Base-by-base conservation (phyloP, 1,140 invertebrate species). In the Vanessa tameamea region DNA sequence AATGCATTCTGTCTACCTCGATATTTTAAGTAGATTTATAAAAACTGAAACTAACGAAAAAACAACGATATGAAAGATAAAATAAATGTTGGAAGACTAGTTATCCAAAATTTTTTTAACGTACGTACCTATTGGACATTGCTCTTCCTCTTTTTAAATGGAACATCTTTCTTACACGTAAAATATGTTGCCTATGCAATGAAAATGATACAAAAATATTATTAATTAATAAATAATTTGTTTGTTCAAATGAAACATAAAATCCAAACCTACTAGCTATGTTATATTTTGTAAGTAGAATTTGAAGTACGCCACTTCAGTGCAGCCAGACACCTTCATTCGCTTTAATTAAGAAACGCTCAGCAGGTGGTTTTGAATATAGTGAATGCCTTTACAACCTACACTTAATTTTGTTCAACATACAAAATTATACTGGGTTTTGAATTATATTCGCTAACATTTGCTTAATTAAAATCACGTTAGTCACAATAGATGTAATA, bases 301-400 rank as follows among this genome's bases (percentile, higher is more conserved):
- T 23, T 59, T 64, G 63, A 71, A 13, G 69, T 23, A 31, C 57
- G 47, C 14, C 23, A 64, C 63, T 72, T 43, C 23, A 55, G 37
- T 72, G 13, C 48, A 53, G 11, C 50, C n/a, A 16, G 70, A 63
- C 61, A 71, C 63, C 63, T 57, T 48, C 43, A 59, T 59, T 72
- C 64, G 66, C 47, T 64, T 72, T 66, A 72, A 66, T 72, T 66
- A 72, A 59, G 23, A 59, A 51, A 48, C n/a, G 37, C 70, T 72
- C 63, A 55, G 51, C 63, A 51, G 63, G 64, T 37, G 63, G 51
- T 72, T 55, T 16, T 59, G n/a, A 59, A 55, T 72, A 72, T 12
- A 47, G 37, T 59, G 51, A 72, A 72, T 57, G 64, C 13, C 43
- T 72, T 72, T 65, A 64, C 20, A 64, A 64, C 50, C n/a, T 67